These are phyloP conservation scores for Cantharis nigra DNA, from an alignment of 2,888 invertebrate genomes.

Conservation along the genomic window DNA sequence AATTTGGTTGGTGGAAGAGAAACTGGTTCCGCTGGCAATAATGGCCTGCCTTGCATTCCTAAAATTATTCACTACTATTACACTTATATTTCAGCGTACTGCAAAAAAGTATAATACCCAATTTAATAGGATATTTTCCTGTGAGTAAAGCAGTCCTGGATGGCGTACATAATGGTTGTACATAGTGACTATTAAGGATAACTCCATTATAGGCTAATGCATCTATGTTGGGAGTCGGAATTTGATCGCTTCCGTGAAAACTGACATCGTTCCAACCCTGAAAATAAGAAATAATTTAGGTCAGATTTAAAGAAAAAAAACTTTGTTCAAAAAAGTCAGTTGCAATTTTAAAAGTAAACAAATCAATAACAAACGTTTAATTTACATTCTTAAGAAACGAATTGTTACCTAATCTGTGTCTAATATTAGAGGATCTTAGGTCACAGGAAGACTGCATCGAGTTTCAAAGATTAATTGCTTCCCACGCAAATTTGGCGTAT, in stretches of 20 bases:
- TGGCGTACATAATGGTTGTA: conserved; percentile 84
- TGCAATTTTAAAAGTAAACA: not conserved
- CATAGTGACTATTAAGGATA: conserved; percentile 85
- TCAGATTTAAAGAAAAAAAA: not conserved
- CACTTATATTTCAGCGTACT: not conserved
- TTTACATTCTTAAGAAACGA: not conserved
- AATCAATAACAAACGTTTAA: not conserved
- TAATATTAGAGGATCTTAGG: not conserved
- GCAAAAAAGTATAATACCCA: conserved; percentile 61
- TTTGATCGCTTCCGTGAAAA: conserved; percentile 86
- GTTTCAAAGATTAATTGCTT: not conserved
- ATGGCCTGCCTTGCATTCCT: conserved; percentile 76
- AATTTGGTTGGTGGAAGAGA: conserved; percentile 72
- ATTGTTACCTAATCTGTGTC: not conserved
- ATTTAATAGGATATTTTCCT: conserved; percentile 85
- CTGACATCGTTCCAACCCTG: conserved; percentile 94
- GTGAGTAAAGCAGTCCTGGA: conserved; percentile 81
- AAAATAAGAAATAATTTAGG: conserved; percentile 28
- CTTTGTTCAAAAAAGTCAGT: too few relatives aligned
- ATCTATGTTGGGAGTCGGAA: conserved; percentile 89
- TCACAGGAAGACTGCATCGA: not conserved
- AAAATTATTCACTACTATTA: conserved; percentile 28
- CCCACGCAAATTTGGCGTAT: not conserved
- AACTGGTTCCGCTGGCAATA: conserved; percentile 70
- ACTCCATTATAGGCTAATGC: conserved; percentile 83